Base-by-base conservation (phyloP, 2,888 invertebrate genomes). In the Rotaria socialis region DNA sequence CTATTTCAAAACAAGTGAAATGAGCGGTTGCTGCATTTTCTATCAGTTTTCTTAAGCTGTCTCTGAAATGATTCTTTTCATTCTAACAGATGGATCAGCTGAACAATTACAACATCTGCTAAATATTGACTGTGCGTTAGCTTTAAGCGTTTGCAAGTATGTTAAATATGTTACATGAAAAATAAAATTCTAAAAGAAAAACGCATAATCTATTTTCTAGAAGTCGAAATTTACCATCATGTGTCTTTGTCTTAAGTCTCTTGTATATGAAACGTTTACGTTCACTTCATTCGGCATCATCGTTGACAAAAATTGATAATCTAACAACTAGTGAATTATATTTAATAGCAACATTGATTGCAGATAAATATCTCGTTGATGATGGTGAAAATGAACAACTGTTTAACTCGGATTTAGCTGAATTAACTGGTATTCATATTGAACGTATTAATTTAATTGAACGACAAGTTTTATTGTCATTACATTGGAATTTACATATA, bases 361-460 rank as follows among this genome's bases (percentile, higher is more conserved):
- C 80, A n/a, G 35, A 47, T 47, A 80, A 80, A 80, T 80, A 80
- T 80, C n/a, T 80, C 4, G 16, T 80, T 47, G 80, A 80, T 47
- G 80, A 80, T 47, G 80, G 80, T n/a, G 80, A 80, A 80, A 35
- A 80, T n/a, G 80, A 24, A 80, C 80, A 80, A 47, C 14, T 80
- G 11, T 80, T 80, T 47, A 80, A 80, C 11, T 80, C 80, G 0
- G 80, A 80, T 7, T 80, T 43, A 47, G 24, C 47, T 5, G 24
- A 80, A 47, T 24, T 47, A n/a, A 47, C 47, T 10, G 47, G 47
- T 11, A 80, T 80, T 10, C 47, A 6, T n/a, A 80, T 22, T 3
- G 80, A 80, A 80, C 43, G 80, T n/a, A 80, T 80, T 47, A 80
- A 80, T 80, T 24, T 47, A 24, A 80, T 80, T 80, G 80, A 80